These are phyloP conservation scores for Cremastinae sp. DNA, from an alignment of 2,888 invertebrate genomes.

Conservation along the genomic window DNA sequence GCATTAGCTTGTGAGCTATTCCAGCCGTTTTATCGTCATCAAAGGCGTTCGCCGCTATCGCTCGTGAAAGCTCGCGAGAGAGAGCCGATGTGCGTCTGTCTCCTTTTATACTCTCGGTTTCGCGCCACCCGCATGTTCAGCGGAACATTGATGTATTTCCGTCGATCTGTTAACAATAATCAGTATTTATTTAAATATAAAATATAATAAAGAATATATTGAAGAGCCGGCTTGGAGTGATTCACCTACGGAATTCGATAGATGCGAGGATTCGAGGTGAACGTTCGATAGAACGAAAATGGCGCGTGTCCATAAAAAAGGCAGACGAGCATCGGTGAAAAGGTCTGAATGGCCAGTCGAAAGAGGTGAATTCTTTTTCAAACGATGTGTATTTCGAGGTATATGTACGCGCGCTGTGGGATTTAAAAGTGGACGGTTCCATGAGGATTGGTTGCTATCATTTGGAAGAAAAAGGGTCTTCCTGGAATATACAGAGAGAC, in stretches of 20 bases:
- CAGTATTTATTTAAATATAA: too few relatives aligned
- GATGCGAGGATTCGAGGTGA: not conserved
- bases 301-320: not conserved
- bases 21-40: slow-evolving; percentile 51
- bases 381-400: slow-evolving; percentile 16
- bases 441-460: slow-evolving; percentile 64
- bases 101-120: slow-evolving; percentile 5
- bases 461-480: slow-evolving; percentile 72
- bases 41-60: slow-evolving; percentile 57
- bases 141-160: too few relatives aligned
- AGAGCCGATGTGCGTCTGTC: slow-evolving; percentile 6
- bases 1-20: slow-evolving; percentile 34
- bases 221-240: too few relatives aligned
- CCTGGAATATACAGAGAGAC: slow-evolving; percentile 73
- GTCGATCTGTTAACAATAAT: too few relatives aligned
- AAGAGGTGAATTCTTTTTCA: slow-evolving; percentile 32
- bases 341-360: slow-evolving; percentile 8
- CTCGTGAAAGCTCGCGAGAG: slow-evolving; percentile 28
- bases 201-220: not conserved
- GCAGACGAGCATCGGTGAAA: not conserved
- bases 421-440: slow-evolving; percentile 31
- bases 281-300: slow-evolving; percentile 2
- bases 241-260: not conserved
- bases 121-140: slow-evolving; percentile 30
- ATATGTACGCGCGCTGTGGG: slow-evolving; percentile 17